A percentile compares a stretch with the other conserved stretches of the same genome.
Conservation (phyloP, 2,888 invertebrate species). For the Zele albiditarsus region DNA sequence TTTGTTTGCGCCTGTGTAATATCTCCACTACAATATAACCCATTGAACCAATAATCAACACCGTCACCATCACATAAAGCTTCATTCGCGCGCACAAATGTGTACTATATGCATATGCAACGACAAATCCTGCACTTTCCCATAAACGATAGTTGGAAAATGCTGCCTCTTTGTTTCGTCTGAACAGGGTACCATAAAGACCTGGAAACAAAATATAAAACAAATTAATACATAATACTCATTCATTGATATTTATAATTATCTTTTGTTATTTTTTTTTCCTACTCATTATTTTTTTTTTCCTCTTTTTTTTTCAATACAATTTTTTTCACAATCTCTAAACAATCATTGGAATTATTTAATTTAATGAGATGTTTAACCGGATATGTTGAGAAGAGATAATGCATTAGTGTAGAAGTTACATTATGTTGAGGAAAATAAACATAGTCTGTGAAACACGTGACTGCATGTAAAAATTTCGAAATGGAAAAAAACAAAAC, state of each 20-base stretch:
- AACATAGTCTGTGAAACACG: no score
- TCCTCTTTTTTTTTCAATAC: neutral
- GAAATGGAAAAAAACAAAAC: no score
- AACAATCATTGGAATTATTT: no score
- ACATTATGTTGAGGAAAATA: no score
- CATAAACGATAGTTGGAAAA: conserved; percentile 93
- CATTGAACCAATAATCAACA: conserved; percentile 82
- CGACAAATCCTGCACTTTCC: conserved; percentile 93
- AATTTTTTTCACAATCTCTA: no score
- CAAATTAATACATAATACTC: neutral
- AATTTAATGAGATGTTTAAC: no score
- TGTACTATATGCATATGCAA: conserved; percentile 91
- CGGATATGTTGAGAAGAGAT: no score
- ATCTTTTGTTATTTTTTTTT: neutral
- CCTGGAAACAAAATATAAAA: conserved; percentile 75
- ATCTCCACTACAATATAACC: conserved; percentile 89
- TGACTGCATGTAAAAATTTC: no score
- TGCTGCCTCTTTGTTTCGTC: conserved; percentile 92
- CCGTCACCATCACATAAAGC: conserved; percentile 87
- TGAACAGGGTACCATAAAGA: conserved; percentile 88
- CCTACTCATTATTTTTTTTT: neutral
- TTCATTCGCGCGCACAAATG: conserved; percentile 90
- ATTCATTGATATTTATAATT: neutral
- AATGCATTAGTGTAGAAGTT: no score
- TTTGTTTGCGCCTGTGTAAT: conserved; percentile 86